Conservation (phyloP, 2,888 invertebrate genomes). For the Trichogramma evanescens region DNA sequence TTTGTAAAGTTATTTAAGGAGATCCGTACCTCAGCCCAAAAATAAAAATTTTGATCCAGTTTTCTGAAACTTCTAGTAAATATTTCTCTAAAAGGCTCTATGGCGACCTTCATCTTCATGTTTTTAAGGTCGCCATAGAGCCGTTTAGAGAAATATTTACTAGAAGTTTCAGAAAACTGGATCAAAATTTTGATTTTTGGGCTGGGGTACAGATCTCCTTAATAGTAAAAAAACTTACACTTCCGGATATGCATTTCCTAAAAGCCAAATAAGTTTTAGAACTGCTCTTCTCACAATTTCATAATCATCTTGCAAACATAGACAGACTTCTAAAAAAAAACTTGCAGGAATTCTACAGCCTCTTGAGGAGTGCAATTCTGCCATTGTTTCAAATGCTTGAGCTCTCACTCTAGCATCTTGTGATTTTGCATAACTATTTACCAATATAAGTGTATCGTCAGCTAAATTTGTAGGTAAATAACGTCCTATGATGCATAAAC, state of each 20-base stretch:
- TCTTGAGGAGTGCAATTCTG: conserved; percentile 69
- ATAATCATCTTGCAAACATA: conserved; percentile 83
- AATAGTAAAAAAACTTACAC: conserved; percentile 51
- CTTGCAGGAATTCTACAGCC: conserved; percentile 70
- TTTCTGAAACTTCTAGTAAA: too few species aligned
- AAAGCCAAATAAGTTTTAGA: conserved; percentile 74
- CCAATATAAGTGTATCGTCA: conserved; percentile 53
- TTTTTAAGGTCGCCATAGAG: too few species aligned
- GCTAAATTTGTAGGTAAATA: conserved; percentile 58
- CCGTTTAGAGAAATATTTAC: too few species aligned
- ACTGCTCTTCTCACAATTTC: conserved; percentile 87
- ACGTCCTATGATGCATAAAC: conserved; percentile 72
- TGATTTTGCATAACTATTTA: conserved; percentile 79
- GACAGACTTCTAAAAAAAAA: conserved; percentile 61
- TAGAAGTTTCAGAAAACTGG: too few species aligned
- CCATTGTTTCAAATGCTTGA: conserved; percentile 79
- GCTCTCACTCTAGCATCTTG: conserved; percentile 87
- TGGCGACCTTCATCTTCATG: too few species aligned
- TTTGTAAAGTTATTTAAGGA: conserved; percentile 29
- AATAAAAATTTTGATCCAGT: too few species aligned
- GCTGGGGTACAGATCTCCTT: too few species aligned
- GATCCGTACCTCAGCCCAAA: too few species aligned
- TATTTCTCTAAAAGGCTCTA: too few species aligned
- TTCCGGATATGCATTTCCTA: conserved; percentile 83
- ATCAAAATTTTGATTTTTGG: too few species aligned